Percentiles rank a stretch among this genome's conserved stretches.
Conservation (phyloP, 92 coral and sea anemone species). For the Galaxea fascicularis region DNA sequence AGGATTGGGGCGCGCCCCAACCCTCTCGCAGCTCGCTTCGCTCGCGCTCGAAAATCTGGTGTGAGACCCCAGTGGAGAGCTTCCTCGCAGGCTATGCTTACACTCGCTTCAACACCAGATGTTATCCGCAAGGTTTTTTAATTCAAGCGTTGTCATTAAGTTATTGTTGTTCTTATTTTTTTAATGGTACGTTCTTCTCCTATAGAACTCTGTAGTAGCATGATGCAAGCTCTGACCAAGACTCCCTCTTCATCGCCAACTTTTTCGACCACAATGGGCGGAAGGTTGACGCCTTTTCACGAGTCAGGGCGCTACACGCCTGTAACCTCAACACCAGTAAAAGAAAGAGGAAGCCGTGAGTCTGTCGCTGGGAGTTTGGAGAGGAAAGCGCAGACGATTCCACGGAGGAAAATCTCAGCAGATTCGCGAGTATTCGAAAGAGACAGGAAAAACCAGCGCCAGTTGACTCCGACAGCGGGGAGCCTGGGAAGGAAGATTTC, state of each 20-base stretch:
- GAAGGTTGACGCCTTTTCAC: constrained; percentile 47
- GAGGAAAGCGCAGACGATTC: constrained; percentile 7
- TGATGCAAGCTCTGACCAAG: constrained; percentile 50
- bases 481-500: constrained; percentile 57
- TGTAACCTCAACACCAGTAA: constrained; percentile 44
- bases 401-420: constrained; percentile 24
- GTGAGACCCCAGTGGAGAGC: too few relatives aligned
- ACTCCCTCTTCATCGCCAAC: constrained; percentile 68
- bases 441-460: constrained; percentile 33
- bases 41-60: too few relatives aligned
- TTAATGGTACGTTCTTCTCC: neutral
- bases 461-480: constrained; percentile 45
- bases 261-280: constrained; percentile 42
- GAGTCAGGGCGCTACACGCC: constrained; percentile 73
- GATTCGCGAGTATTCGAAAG: constrained; percentile 21
- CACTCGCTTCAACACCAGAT: too few relatives aligned
- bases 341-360: constrained; percentile 57
- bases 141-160: neutral
- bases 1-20: too few relatives aligned
- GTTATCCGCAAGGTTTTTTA: neutral
- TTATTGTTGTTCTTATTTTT: neutral
- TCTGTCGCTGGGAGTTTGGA: constrained; percentile 64
- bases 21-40: too few relatives aligned
- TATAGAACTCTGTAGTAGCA: constrained; percentile 55
- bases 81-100: too few relatives aligned